A percentile compares a stretch with the other conserved stretches of the same genome.
phyloP scores from a whole-genome alignment of 2,888 invertebrate genomes.

The Campoplex nolae region DNA sequence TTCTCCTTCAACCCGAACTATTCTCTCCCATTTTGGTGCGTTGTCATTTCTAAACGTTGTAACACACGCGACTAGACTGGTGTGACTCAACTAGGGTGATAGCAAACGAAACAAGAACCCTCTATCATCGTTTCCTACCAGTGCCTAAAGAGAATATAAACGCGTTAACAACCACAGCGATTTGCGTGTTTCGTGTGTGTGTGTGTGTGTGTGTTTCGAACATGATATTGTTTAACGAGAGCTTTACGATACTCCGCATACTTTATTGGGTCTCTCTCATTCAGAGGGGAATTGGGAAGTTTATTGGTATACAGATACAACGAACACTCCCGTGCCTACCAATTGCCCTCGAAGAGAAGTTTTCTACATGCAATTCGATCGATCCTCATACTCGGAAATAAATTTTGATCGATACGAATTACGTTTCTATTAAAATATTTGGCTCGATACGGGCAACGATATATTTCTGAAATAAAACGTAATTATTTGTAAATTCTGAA shows the following conservation, averaged over 20 bases:
- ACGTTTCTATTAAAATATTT: too few relatives aligned
- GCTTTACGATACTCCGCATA: slow-evolving; percentile 10
- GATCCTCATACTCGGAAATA: too few relatives aligned
- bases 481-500: too few relatives aligned
- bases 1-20: slow-evolving; percentile 14
- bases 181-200: not conserved
- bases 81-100: slow-evolving; percentile 71
- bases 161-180: slow-evolving; percentile 37
- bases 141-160: slow-evolving; percentile 45
- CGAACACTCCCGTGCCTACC: not conserved
- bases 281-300: not conserved
- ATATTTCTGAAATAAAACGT: too few relatives aligned
- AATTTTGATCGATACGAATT: too few relatives aligned
- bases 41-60: slow-evolving; percentile 49
- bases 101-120: slow-evolving; percentile 57
- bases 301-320: not conserved
- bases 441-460: too few relatives aligned
- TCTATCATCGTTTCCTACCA: slow-evolving; percentile 55
- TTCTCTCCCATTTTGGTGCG: slow-evolving; percentile 40
- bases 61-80: slow-evolving; percentile 51
- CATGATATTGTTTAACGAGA: slow-evolving; percentile 26
- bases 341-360: slow-evolving; percentile 1
- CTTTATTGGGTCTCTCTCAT: not conserved
- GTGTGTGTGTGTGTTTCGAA: slow-evolving; percentile 19
- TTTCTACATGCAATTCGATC: not conserved